phyloP scores from a whole-genome alignment of 30 jellyfish, hydroid and myxozoan genomes.

The Aurelia sp. region DNA sequence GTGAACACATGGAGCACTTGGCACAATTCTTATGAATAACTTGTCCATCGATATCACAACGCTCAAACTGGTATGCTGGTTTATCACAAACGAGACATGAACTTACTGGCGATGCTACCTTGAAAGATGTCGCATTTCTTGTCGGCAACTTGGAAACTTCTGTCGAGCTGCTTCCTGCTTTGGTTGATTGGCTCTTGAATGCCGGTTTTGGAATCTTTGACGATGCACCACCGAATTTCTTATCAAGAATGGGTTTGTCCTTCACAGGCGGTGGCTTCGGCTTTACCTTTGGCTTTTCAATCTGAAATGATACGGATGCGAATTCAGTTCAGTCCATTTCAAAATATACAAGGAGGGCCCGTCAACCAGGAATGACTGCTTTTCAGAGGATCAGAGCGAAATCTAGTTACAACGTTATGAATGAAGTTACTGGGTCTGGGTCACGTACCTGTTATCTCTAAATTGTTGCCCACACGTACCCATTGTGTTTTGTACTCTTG shows the following conservation, averaged over 20 bases:
- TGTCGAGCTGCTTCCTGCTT: neutral
- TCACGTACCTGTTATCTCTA: no score
- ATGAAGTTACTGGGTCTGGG: no score
- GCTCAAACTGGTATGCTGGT: conserved; percentile 75
- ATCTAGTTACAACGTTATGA: no score
- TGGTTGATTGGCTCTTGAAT: conserved; percentile 59
- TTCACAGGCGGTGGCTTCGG: conserved; percentile 37
- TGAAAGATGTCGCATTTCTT: conserved; percentile 36
- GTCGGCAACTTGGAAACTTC: conserved; percentile 9
- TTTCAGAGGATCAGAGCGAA: no score
- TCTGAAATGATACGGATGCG: neutral
- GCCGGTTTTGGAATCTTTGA: conserved; percentile 76
- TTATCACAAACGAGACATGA: conserved; percentile 81
- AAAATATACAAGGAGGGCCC: no score
- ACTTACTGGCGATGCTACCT: conserved; percentile 65
- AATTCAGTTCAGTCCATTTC: no score
- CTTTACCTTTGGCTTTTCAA: neutral
- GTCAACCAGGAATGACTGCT: no score
- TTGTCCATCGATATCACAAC: conserved; percentile 80
- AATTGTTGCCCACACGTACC: no score
- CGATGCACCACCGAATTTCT: neutral
- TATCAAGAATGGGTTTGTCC: conserved; percentile 48
- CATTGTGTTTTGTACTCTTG: no score
- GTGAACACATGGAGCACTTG: conserved; percentile 78
- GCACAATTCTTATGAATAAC: conserved; percentile 82